Base-by-base conservation (phyloP, 2,888 invertebrate genomes). In the Papilio demoleus region DNA sequence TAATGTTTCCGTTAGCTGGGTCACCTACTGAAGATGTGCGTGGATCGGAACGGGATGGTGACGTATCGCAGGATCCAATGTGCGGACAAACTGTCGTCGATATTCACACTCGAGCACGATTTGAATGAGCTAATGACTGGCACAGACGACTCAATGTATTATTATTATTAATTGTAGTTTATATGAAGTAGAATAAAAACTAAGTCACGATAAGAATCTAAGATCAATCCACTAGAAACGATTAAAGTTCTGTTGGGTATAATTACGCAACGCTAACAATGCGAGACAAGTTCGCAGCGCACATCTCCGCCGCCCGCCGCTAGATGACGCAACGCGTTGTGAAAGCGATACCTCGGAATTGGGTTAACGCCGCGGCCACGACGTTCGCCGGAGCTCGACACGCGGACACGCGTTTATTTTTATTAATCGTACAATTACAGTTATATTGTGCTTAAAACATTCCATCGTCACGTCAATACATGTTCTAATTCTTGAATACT, bases 281-380 rank as follows among this genome's bases (percentile, higher is more conserved):
- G 65, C 17, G 61, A 65, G 65, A 56, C 65, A 65, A 65, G 69
- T 69, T 72, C 70, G 70, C 61, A 50, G 38, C 42, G 59, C 76
- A 76, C 75, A 77, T 78, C 76, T 75, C 71, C 72, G 70, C 72
- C 73, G 77, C 65, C 62, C 65, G 73, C 70, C 56, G 65, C 50
- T 53, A 53, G 66, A 76, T 81, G 84, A 87, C 83, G 88, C 85
- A 88, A 89, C 83, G 70, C 79, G 83, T 87, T 87, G 90, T 89
- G 91, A 91, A 91, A 91, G 90, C 85, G 89, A 88, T 86, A 85
- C 80, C 73, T 72, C 76, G 84, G 86, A 90, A 90, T 85, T 88
- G 82, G 90, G 90, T 88, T 88, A 88, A 45, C 42, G 75, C 78
- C 71, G 74, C 70, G 76, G 76, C 78, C 70, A 73, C 74, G 79